Conservation (phyloP, 2,797 vertebrate species). For the Apogon hyalosoma region DNA sequence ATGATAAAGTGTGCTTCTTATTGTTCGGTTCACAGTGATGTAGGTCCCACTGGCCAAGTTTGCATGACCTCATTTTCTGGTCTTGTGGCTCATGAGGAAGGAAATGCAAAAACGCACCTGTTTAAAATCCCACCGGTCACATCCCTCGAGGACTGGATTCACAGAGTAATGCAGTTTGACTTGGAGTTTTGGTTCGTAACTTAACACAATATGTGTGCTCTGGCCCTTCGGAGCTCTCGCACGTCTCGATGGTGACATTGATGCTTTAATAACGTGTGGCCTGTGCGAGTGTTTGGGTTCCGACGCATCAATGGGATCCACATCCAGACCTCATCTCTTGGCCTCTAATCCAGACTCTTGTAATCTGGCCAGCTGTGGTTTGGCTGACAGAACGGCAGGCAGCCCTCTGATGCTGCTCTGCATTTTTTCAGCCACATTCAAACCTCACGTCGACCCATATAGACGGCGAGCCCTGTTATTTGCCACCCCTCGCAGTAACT, state of each 20-base stretch:
- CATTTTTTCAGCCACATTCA: slow-evolving; percentile 41
- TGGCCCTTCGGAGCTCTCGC: background rate
- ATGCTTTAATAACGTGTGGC: slow-evolving; percentile 46
- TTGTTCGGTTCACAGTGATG: background rate
- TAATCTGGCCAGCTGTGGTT: slow-evolving; percentile 69
- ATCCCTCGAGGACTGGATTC: slow-evolving; percentile 1
- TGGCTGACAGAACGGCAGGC: slow-evolving; percentile 39
- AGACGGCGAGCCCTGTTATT: slow-evolving; percentile 56
- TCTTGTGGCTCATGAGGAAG: background rate
- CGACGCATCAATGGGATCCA: slow-evolving; percentile 47
- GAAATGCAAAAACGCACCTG: slow-evolving; percentile 21
- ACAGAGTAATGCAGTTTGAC: background rate
- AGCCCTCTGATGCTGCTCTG: slow-evolving; percentile 34
- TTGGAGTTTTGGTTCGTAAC: background rate
- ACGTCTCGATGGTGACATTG: slow-evolving; percentile 39
- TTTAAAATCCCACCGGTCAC: slow-evolving; percentile 11
- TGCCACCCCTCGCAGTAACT: slow-evolving; percentile 18
- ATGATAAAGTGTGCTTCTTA: slow-evolving; percentile 1
- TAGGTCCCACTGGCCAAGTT: background rate
- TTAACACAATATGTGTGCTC: background rate
- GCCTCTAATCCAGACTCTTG: slow-evolving; percentile 71
- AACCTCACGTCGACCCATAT: slow-evolving; percentile 43
- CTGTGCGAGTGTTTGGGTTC: slow-evolving; percentile 24
- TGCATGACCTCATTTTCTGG: slow-evolving; percentile 8
- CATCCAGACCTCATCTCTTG: slow-evolving; percentile 41